Conservation (phyloP, 2,797 vertebrate genomes). For the Limnodromus scolopaceus region DNA sequence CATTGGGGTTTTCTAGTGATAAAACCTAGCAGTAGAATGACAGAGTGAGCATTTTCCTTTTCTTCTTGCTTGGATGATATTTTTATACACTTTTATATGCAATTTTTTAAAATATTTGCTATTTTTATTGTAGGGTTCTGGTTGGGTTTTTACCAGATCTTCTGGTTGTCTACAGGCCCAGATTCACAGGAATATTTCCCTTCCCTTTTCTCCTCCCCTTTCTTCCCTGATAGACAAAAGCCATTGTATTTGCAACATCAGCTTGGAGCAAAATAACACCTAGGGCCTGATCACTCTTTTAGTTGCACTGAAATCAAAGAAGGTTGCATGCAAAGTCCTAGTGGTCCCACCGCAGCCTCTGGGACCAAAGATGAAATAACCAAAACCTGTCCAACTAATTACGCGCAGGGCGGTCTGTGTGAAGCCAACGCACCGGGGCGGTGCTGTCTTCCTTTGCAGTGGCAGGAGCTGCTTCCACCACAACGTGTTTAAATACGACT, state of each 20-base stretch:
- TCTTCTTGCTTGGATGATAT: conserved; percentile 66
- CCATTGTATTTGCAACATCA: conserved; percentile 1
- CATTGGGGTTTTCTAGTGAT: neutral
- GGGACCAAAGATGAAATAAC: neutral
- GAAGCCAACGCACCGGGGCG: neutral
- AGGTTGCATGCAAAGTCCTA: neutral
- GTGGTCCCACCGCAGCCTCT: neutral
- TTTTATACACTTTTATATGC: conserved; percentile 77
- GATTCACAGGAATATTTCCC: neutral
- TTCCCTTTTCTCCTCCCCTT: neutral
- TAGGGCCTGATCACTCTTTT: neutral
- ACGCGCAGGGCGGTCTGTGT: neutral
- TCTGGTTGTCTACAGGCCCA: neutral
- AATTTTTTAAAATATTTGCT: conserved; percentile 30
- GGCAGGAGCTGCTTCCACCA: neutral
- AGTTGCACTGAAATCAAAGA: neutral
- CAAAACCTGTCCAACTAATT: neutral
- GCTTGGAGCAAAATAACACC: neutral
- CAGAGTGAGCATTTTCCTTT: conserved; percentile 47
- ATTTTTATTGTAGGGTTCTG: conserved; percentile 59
- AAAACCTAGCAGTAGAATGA: conserved; percentile 22
- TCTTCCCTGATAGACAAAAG: neutral
- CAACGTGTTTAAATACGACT: neutral
- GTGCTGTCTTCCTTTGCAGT: neutral
- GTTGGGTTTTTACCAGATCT: conserved; percentile 43